These are phyloP conservation scores for Macrophya alboannulata DNA, from an alignment of 2,888 invertebrate species.

Conservation along the genomic window DNA sequence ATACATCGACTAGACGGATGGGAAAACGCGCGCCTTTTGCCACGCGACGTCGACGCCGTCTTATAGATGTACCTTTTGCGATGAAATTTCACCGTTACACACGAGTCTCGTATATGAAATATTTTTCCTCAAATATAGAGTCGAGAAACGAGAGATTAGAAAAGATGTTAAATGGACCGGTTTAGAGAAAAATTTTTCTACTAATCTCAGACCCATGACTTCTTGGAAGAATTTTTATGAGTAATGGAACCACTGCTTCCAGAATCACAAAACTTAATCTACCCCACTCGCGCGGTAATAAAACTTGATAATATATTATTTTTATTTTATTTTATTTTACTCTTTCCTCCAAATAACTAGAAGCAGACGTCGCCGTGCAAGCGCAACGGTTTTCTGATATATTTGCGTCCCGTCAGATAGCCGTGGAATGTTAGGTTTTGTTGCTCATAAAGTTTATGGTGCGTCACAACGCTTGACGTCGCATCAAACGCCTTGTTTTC, in stretches of 20 bases:
- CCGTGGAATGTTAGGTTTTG: constrained; percentile 46
- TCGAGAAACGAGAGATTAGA: background rate
- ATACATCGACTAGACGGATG: constrained; percentile 26
- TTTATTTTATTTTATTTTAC: background rate
- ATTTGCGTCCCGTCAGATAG: constrained; percentile 49
- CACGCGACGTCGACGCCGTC: background rate
- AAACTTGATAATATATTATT: constrained; percentile 35
- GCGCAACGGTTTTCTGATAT: constrained; percentile 18
- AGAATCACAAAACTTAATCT: constrained; percentile 31
- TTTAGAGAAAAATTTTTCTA: background rate
- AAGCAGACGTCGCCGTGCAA: constrained; percentile 2
- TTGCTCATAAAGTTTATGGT: constrained; percentile 48
- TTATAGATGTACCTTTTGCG: background rate
- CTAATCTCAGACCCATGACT: background rate
- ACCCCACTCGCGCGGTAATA: constrained; percentile 17
- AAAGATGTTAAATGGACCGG: background rate
- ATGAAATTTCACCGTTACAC: background rate
- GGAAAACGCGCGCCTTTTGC: constrained; percentile 28
- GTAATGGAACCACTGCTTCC: constrained; percentile 9
- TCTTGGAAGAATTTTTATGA: constrained; percentile 29
- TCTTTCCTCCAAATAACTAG: constrained; percentile 8
- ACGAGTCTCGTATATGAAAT: background rate
- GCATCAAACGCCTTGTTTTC: constrained; percentile 41
- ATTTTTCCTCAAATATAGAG: constrained; percentile 5
- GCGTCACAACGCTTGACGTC: constrained; percentile 33